Evolutionary conservation across 2,113 vertebrate species (phyloP), one percentile per base, ranked within the genome.

Genomic region (Phaethornis superciliosus): DNA sequence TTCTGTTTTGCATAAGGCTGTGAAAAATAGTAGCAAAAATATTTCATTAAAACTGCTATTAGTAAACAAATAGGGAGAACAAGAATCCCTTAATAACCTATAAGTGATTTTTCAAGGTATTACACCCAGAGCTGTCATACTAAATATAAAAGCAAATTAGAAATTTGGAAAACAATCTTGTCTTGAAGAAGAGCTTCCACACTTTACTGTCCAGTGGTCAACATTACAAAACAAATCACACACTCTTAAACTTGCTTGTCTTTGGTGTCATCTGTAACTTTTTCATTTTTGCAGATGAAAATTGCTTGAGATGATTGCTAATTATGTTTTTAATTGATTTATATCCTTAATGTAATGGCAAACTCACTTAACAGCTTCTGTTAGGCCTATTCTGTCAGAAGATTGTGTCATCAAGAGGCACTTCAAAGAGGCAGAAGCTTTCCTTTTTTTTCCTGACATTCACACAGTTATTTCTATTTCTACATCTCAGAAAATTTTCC

Each of bases 221-320:
- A 51, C 14, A 51, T 42, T 22, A 58, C 10, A 47, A 55, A 67
- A 68, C 3, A 78, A 49, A 4, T 22, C 21, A 51, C 18, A 46
- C 10, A 16, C 10, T 11, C 22, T 21, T 55, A 55, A 49, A 79
- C 4, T 68, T 67, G 7, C 7, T 77, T 22, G 0, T 5, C 68
- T 69, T 89, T 64, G 3, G 24, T 46, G 19, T 68, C 30, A 56
- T 1, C 23, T 64, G 2, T 16, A 88, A 44, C 6, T 54, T 88
- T 63, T 80, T 27, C 3, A 47, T 72, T 82, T 60, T 9, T 33
- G 11, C 37, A 9, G 28, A 64, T 17, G 85, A 85, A 85, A 76
- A 23, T 28, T 37, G 10, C 13, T 72, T 67, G 7, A 85, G 26
- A 64, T 0, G 0, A 33, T 59, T 83, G 1, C 2, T 4, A 8